Conservation (phyloP, 2,113 vertebrate species). For the Caranx ignobilis region DNA sequence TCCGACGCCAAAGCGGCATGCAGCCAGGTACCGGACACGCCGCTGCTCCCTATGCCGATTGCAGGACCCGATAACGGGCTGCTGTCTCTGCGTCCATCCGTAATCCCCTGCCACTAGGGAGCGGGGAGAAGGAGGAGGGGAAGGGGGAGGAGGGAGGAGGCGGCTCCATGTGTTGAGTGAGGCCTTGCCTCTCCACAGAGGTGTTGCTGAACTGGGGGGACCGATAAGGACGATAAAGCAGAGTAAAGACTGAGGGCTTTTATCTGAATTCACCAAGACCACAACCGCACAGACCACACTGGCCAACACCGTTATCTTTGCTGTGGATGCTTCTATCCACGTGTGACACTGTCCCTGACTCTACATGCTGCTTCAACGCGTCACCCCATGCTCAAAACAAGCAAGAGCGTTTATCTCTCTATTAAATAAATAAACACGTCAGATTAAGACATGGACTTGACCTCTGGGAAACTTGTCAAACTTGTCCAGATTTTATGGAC, state of each 20-base stretch:
- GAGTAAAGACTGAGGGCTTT: not conserved
- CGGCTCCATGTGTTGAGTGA: constrained; percentile 33
- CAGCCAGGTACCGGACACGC: constrained; percentile 57
- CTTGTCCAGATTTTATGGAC: constrained; percentile 1
- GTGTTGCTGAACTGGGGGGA: constrained; percentile 15
- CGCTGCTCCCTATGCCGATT: constrained; percentile 44
- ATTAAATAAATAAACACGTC: too few species aligned
- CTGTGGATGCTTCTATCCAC: not conserved
- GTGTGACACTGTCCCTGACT: not conserved
- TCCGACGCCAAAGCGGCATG: constrained; percentile 33
- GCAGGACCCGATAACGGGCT: constrained; percentile 66
- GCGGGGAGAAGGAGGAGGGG: not conserved
- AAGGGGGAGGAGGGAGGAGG: constrained; percentile 16
- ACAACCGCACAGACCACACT: not conserved
- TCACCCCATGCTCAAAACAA: not conserved
- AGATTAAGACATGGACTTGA: not conserved
- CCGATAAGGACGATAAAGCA: constrained; percentile 21
- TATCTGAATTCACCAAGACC: constrained; percentile 5
- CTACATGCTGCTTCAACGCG: not conserved
- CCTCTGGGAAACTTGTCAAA: not conserved
- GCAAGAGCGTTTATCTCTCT: not conserved
- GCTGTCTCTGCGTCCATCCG: constrained; percentile 66
- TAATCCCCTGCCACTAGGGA: constrained; percentile 66
- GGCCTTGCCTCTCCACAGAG: constrained; percentile 23
- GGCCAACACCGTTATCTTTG: not conserved